phyloP scores from a whole-genome alignment of 2,888 invertebrate species.

The Drosophila maculinotata region DNA sequence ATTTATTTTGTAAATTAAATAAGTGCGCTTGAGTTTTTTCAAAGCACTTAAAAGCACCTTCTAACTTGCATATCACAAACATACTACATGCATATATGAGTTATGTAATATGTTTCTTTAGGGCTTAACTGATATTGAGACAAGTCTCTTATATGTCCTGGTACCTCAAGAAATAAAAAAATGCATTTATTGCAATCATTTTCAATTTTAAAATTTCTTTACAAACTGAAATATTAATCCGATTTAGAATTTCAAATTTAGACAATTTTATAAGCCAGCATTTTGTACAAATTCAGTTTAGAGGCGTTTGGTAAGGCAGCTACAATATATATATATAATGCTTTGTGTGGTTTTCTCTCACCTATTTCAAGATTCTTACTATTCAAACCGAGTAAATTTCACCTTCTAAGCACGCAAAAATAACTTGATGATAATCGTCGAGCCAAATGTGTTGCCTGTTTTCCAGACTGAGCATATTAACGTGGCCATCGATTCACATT shows the following conservation, averaged over 20 bases:
- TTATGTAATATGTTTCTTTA: slow-evolving; percentile 1
- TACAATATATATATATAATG: no score
- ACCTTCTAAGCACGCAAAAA: slow-evolving; percentile 10
- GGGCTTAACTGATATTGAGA: background rate
- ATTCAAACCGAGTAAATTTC: background rate
- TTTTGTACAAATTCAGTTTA: no score
- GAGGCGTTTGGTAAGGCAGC: no score
- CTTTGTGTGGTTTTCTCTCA: background rate
- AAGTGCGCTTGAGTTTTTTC: slow-evolving; percentile 34
- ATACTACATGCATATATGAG: background rate
- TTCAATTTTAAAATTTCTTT: no score
- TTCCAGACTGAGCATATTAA: slow-evolving; percentile 29
- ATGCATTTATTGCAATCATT: no score
- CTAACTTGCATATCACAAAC: background rate
- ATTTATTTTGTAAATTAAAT: slow-evolving; percentile 69
- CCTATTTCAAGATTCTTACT: background rate
- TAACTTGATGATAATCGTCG: background rate
- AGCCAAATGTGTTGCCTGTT: background rate
- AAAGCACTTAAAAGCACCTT: slow-evolving; percentile 15
- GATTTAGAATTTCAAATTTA: no score
- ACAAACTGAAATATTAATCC: no score
- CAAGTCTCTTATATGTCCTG: no score
- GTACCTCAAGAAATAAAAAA: no score
- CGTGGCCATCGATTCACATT: slow-evolving; percentile 41
- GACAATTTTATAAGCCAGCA: no score